These are phyloP conservation scores for Prinia subflava DNA, from an alignment of 2,113 vertebrate genomes.

Conservation along the genomic window DNA sequence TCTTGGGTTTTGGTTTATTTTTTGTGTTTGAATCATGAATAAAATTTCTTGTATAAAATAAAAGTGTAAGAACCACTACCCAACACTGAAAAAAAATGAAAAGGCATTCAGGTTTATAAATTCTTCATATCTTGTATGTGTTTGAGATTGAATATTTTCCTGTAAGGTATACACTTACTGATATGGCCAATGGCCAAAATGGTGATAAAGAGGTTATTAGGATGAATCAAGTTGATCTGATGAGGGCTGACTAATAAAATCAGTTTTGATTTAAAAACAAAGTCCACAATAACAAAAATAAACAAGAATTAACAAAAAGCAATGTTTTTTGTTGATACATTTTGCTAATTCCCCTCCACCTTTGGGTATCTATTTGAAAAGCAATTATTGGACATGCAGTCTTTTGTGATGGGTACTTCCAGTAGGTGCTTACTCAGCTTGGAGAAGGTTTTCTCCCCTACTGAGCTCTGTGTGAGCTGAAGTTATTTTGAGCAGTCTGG, in stretches of 20 bases:
- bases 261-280: not conserved
- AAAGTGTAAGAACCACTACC: not conserved
- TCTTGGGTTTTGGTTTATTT: not conserved
- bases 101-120: not conserved
- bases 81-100: not conserved
- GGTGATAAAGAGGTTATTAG: not conserved
- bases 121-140: not conserved
- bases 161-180: not conserved
- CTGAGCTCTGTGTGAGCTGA: not conserved
- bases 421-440: not conserved
- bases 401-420: not conserved
- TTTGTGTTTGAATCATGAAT: not conserved
- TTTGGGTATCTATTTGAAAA: not conserved
- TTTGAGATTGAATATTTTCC: not conserved
- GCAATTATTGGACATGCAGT: not conserved
- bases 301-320: not conserved
- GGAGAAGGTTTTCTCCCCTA: not conserved
- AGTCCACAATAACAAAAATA: not conserved
- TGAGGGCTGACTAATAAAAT: not conserved
- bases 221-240: accelerated
- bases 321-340: not conserved
- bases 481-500: not conserved
- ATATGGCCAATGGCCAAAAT: not conserved
- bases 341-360: not conserved
- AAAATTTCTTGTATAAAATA: not conserved